Evolutionary conservation across 1,140 invertebrate genomes (phyloP), one percentile per base, ranked within the genome.

Genomic region (Marisa cornuarietis): DNA sequence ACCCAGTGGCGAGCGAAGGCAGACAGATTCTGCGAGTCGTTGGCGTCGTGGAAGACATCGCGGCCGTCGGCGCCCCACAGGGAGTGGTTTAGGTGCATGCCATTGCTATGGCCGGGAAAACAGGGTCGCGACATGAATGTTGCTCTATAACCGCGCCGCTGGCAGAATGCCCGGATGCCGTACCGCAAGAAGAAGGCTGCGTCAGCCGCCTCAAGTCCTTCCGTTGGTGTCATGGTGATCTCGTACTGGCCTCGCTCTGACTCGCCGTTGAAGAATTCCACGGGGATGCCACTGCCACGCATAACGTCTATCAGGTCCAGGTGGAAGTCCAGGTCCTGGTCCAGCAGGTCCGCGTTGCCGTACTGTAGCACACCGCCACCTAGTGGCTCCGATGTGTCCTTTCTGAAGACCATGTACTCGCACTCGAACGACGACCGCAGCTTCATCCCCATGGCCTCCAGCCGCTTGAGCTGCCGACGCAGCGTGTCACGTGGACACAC

Each of bases 121-220:
- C 42, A 71, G 7, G 81, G 81, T 18, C 79, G 68, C 26, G 85
- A 63, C 85, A 85, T 85, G 80, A 84, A 85, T 20, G 83, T 83
- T 7, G 82, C 77, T 24, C 54, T 24, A 63, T 72, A 42, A 14
- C 73, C 72, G 5, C 66, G 26, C 26, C 73, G n/a, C 16, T 65
- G 14, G 24, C 77, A 58, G 49, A 58, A 49, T 11, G 65, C 61
- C 26, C 58, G 69, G 11, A 79, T 26, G 7, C 76, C 81, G 20
- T 81, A 72, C 24, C 78, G 65, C 26, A 78, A 63, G 26, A 79
- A 14, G 42, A 76, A 76, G 0, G 68, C 71, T 0, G 77, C 31
- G 26, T 79, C 77, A 8, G 77, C 72, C 20, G 77, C 71, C 42
- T 65, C 77, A 51, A 73, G 66, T 9, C 76, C 77, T 18, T 79